Evolutionary conservation across 53 echinoderm and acorn worm species (phyloP).

Genomic region (Paracentrotus lividus): DNA sequence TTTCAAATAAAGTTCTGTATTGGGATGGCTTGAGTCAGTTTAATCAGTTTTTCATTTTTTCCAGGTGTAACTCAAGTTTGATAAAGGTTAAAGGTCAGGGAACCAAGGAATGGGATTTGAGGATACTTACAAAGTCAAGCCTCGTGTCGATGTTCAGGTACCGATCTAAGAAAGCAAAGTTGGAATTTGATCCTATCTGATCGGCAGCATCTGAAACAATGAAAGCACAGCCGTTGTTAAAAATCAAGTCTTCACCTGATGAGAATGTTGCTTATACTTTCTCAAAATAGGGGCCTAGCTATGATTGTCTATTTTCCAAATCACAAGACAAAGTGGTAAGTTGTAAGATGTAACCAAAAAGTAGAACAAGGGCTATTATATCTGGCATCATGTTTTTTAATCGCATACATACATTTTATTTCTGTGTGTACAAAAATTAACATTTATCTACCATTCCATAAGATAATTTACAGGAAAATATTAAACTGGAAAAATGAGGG

Average conservation of each 20-base stretch:
- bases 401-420: no score
- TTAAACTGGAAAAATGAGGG: no score
- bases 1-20: neutral
- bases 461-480: no score
- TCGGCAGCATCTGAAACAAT: slow-evolving; percentile 19
- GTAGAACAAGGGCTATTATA: no score
- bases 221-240: neutral
- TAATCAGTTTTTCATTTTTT: neutral
- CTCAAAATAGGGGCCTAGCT: no score
- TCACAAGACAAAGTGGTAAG: no score
- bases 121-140: slow-evolving; percentile 72
- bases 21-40: neutral
- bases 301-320: no score
- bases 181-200: slow-evolving; percentile 73
- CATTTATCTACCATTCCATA: no score
- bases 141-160: slow-evolving; percentile 80
- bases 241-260: neutral
- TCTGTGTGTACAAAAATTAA: no score
- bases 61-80: neutral
- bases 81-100: neutral
- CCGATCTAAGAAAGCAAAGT: slow-evolving; percentile 80
- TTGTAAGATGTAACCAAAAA: no score
- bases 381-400: no score
- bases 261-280: no score
- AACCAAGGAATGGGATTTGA: neutral